Evolutionary conservation across 2,888 invertebrate species (phyloP).

Genomic region (Microctonus hyperodae): DNA sequence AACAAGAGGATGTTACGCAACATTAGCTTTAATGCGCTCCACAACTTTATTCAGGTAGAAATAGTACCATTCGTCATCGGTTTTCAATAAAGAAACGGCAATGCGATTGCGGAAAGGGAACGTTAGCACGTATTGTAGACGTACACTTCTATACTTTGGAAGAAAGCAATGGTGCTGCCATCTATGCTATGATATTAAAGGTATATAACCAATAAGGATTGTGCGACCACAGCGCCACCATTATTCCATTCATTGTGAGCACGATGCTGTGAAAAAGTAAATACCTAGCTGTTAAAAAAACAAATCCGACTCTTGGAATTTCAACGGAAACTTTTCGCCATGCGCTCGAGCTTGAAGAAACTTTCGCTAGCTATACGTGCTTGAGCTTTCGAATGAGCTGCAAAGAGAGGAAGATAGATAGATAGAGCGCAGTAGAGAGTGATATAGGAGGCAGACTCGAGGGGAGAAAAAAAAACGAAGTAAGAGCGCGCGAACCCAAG

Average conservation of each 20-base stretch:
- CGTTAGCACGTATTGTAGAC: not conserved
- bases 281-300: constrained; percentile 50
- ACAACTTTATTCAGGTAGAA: constrained; percentile 58
- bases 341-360: constrained; percentile 36
- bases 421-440: constrained; percentile 15
- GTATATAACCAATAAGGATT: constrained; percentile 9
- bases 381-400: constrained; percentile 30
- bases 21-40: constrained; percentile 54
- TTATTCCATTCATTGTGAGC: constrained; percentile 47
- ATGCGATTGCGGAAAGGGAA: constrained; percentile 45
- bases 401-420: constrained; percentile 2
- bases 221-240: constrained; percentile 30
- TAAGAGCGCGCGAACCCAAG: constrained; percentile 37
- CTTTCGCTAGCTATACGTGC: constrained; percentile 32
- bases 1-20: constrained; percentile 53
- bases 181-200: constrained; percentile 10
- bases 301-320: constrained; percentile 56
- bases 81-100: constrained; percentile 53
- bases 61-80: constrained; percentile 54
- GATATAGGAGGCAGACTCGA: constrained; percentile 17
- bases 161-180: constrained; percentile 27
- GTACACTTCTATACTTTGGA: not conserved
- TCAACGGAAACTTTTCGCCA: constrained; percentile 47
- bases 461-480: constrained; percentile 24
- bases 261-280: constrained; percentile 54